A percentile compares a stretch with the other conserved stretches of the same genome.
Evolutionary conservation across 2,797 vertebrate genomes (phyloP).

Genomic region (Sarcophilus harrisii): DNA sequence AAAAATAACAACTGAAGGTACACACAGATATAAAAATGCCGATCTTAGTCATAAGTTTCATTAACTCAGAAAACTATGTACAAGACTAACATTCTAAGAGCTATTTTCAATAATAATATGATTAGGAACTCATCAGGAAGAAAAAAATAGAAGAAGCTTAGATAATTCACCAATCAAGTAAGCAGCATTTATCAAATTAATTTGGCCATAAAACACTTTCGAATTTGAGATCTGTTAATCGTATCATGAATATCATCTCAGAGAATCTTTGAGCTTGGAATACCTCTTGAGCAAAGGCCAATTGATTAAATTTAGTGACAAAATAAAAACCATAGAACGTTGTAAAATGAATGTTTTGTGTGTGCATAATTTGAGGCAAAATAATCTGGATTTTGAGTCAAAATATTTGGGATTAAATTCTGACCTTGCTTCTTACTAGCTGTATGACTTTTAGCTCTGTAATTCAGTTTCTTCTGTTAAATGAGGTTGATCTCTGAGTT

Average conservation of each 20-base stretch:
- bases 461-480: slow-evolving; percentile 4
- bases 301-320: not conserved
- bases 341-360: not conserved
- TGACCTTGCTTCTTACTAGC: not conserved
- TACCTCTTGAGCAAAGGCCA: not conserved
- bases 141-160: not conserved
- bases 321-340: not conserved
- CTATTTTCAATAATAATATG: not conserved
- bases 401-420: not conserved
- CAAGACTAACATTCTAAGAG: not conserved
- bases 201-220: not conserved
- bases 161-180: not conserved
- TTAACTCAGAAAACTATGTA: not conserved
- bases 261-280: not conserved
- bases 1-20: not conserved
- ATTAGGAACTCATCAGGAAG: not conserved
- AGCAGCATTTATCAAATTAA: not conserved
- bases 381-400: not conserved
- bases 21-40: not conserved
- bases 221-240: not conserved
- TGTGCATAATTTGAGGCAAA: not conserved
- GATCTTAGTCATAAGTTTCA: not conserved
- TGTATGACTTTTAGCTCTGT: not conserved
- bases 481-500: slow-evolving; percentile 12
- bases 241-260: not conserved